Evolutionary conservation across 2,797 vertebrate species (phyloP), one percentile per base, ranked within the genome.

Genomic region (Chloroceryle inda): DNA sequence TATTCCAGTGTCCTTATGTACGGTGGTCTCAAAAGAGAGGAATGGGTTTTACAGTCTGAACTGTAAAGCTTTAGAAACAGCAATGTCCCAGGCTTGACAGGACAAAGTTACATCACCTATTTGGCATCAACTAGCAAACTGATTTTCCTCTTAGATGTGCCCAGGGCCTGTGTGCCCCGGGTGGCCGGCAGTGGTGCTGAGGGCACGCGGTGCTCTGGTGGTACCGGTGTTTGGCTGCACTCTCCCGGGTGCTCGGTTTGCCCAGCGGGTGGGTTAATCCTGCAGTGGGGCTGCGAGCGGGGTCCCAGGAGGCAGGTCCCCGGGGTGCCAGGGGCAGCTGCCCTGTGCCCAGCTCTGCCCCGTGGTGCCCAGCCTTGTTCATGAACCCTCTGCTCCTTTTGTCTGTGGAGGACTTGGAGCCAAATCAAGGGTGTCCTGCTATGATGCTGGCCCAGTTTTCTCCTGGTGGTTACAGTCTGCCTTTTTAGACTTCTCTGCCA

Each of bases 361-460:
- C 4, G 0, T 1, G 1, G 50, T 12, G n/a, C 66, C 45, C 37
- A 14, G 19, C 26, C 18, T 26, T 0, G 3, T 21, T 13, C 58
- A n/a, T 9, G 21, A 35, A 14, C 38, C 44, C 31, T 24, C 38
- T 3, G 47, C 26, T 50, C 26, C 26, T 49, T 13, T 11, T 31
- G 21, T 15, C 47, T 74, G 16, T 7, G n/a, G 27, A 56, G 73
- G 29, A 27, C 71, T 27, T n/a, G 61, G 31, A 66, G 64, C n/a
- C 62, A 24, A 82, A 24, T 61, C 31, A 20, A n/a, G 42, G 37
- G 8, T 82, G 22, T 64, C 69, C 29, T 75, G 26, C 55, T 26
- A 7, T 5, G 24, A n/a, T 69, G 62, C 68, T 66, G 85, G 82
- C 73, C 77, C 53, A 19, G 37, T 83, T 92, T 50, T 47, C 68